These are phyloP conservation scores for Pardosa pseudoannulata DNA, from an alignment of 2,888 invertebrate species.

Conservation along the genomic window DNA sequence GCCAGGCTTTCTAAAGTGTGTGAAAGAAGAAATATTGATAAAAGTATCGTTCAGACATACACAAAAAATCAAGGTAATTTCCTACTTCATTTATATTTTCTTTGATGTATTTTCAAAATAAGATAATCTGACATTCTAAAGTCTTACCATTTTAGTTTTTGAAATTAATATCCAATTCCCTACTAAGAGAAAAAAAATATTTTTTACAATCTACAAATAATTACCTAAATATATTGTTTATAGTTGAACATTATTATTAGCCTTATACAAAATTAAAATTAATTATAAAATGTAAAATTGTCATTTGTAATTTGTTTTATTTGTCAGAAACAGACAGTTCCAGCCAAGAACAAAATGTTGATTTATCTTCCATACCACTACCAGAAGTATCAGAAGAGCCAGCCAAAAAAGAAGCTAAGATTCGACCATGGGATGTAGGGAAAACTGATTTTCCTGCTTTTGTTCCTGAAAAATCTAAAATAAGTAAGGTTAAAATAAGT, in stretches of 20 bases:
- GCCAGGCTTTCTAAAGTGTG: slow-evolving; percentile 58
- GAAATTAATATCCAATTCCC: too few relatives aligned
- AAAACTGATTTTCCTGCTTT: slow-evolving; percentile 81
- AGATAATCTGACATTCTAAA: too few relatives aligned
- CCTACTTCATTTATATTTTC: too few relatives aligned
- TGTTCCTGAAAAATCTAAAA: slow-evolving; percentile 40
- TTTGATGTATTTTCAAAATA: too few relatives aligned
- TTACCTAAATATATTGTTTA: too few relatives aligned
- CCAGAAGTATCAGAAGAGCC: slow-evolving; percentile 75
- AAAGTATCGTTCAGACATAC: slow-evolving; percentile 37
- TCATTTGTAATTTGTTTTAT: too few relatives aligned
- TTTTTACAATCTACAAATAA: too few relatives aligned
- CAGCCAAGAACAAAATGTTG: slow-evolving; percentile 75
- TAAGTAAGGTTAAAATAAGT: slow-evolving; percentile 26
- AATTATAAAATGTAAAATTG: too few relatives aligned
- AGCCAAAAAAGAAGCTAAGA: slow-evolving; percentile 71
- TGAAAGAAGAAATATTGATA: slow-evolving; percentile 65
- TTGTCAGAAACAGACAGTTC: slow-evolving; percentile 74
- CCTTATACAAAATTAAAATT: not conserved
- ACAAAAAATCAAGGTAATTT: slow-evolving; percentile 30
- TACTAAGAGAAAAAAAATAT: too few relatives aligned
- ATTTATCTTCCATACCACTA: slow-evolving; percentile 47
- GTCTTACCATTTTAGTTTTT: too few relatives aligned
- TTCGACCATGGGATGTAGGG: slow-evolving; percentile 86
- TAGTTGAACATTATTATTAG: not conserved